Conservation (phyloP, 2,888 invertebrate species). For the Exephanes ischioxanthus region DNA sequence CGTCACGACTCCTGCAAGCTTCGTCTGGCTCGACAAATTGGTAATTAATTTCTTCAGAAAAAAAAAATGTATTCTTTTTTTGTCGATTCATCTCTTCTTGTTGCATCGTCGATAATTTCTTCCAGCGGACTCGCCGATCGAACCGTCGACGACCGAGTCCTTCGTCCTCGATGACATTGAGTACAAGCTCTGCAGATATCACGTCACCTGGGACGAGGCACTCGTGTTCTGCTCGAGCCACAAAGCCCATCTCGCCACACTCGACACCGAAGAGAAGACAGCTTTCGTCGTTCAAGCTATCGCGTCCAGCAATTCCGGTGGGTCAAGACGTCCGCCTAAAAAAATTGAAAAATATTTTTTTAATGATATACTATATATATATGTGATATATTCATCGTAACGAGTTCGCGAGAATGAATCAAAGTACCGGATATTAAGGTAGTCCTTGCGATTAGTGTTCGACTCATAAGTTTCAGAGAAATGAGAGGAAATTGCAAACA, state of each 20-base stretch:
- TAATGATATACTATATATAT: background rate
- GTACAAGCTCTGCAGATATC: conserved; percentile 70
- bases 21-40: conserved; percentile 52
- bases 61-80: conserved; percentile 7
- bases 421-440: conserved; percentile 21
- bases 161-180: conserved; percentile 68
- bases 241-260: conserved; percentile 68
- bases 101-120: background rate
- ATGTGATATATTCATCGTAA: background rate
- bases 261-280: conserved; percentile 68
- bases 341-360: background rate
- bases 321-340: background rate
- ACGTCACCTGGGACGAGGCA: conserved; percentile 73
- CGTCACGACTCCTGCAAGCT: conserved; percentile 53
- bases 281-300: conserved; percentile 58
- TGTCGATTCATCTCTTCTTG: background rate
- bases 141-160: conserved; percentile 55
- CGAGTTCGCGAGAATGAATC: conserved; percentile 13
- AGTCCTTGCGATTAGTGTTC: too few relatives aligned
- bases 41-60: conserved; percentile 32
- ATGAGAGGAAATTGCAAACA: conserved; percentile 7
- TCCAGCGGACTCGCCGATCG: conserved; percentile 20
- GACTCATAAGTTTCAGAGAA: too few relatives aligned
- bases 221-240: conserved; percentile 70
- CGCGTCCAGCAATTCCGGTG: conserved; percentile 57